These are phyloP conservation scores for Dasypus novemcinctus DNA, from an alignment of 2,113 vertebrate genomes.

Conservation along the genomic window DNA sequence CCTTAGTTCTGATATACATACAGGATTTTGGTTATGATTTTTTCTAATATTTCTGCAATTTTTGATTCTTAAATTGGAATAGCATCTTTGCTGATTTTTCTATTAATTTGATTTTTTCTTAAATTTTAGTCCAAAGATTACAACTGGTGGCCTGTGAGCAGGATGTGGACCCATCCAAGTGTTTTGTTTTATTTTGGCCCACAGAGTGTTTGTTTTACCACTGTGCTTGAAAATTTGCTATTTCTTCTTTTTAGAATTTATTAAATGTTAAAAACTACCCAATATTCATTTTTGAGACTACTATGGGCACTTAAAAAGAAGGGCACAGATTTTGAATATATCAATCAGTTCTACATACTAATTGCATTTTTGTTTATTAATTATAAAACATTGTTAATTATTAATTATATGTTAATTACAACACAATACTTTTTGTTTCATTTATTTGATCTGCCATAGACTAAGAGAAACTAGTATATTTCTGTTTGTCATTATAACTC, in stretches of 20 bases:
- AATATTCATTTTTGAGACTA: neutral
- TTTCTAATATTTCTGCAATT: neutral
- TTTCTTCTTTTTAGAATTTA: neutral
- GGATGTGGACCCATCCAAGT: too few relatives aligned
- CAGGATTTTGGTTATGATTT: too few relatives aligned
- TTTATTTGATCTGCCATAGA: neutral
- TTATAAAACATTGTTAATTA: neutral
- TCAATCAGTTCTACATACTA: neutral
- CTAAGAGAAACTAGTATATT: neutral
- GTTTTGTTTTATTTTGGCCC: too few relatives aligned
- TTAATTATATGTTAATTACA: neutral
- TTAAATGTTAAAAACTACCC: neutral
- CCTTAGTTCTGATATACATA: neutral
- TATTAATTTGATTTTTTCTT: neutral
- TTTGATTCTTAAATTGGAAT: neutral
- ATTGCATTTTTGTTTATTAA: neutral
- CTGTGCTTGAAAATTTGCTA: neutral
- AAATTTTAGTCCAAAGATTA: too few relatives aligned
- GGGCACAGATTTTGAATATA: neutral
- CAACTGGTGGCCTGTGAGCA: too few relatives aligned
- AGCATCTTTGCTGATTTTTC: neutral
- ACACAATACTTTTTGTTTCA: neutral
- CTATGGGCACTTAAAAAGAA: neutral
- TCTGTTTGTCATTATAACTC: neutral
- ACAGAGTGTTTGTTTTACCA: neutral